Evolutionary conservation across 2,888 invertebrate species (phyloP).

Genomic region (Phengaris alcon): DNA sequence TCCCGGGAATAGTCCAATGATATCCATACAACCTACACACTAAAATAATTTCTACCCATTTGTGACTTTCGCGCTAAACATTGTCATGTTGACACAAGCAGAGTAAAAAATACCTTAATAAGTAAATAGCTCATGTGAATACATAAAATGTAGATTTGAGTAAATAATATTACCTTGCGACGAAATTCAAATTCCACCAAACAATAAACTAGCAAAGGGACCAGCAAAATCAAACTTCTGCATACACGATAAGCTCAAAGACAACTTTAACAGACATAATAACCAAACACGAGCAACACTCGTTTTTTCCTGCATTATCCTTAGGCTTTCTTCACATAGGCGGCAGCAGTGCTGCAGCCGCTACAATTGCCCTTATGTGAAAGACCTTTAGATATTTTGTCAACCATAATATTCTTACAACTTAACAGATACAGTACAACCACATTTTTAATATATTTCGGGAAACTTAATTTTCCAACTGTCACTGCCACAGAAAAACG

Average conservation of each 20-base stretch:
- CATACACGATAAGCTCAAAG: conserved; percentile 4
- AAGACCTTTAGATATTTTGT: not conserved
- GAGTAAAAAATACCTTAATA: conserved; percentile 38
- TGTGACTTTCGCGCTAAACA: conserved; percentile 40
- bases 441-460: not conserved
- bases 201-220: conserved; percentile 42
- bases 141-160: conserved; percentile 51
- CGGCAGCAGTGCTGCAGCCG: not conserved
- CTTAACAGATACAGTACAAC: not conserved
- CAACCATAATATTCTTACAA: not conserved
- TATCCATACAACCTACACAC: conserved; percentile 4
- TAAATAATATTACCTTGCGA: conserved; percentile 63
- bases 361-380: not conserved
- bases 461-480: not conserved
- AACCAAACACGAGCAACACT: not conserved
- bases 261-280: not conserved
- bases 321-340: not conserved
- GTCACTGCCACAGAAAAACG: not conserved
- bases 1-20: conserved; percentile 1
- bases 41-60: conserved; percentile 32
- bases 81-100: conserved; percentile 42
- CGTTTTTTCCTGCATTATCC: not conserved
- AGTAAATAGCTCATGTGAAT: conserved; percentile 50
- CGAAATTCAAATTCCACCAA: conserved; percentile 43
- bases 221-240: conserved; percentile 39